phyloP scores from a whole-genome alignment of 37 sponge, comb jelly and placozoan genomes.

The Lycopodina hypogea region DNA sequence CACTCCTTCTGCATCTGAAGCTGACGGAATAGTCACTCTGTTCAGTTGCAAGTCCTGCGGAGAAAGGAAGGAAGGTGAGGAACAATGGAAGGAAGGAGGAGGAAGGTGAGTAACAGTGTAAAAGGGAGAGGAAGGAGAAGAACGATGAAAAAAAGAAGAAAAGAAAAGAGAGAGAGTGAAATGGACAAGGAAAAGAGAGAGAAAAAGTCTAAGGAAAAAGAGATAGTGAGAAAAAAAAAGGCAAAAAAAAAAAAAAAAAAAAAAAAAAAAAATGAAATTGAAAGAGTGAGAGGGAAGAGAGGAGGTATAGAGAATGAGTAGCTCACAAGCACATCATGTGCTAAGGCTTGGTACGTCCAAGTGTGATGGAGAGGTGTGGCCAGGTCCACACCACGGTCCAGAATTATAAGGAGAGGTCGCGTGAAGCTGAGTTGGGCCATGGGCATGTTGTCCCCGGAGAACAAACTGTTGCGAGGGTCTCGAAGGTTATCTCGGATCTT shows the following conservation, averaged over 20 bases:
- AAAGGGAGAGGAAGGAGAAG: too few species aligned
- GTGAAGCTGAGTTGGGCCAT: slow-evolving; percentile 81
- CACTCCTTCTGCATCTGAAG: not conserved
- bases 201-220: too few species aligned
- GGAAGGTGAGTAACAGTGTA: too few species aligned
- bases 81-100: too few species aligned
- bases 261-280: too few species aligned
- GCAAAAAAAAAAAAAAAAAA: too few species aligned
- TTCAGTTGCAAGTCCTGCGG: slow-evolving; percentile 79
- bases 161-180: too few species aligned
- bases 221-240: too few species aligned
- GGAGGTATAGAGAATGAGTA: not conserved
- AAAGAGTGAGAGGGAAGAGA: too few species aligned
- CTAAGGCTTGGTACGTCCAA: slow-evolving; percentile 98
- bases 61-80: too few species aligned
- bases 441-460: slow-evolving; percentile 67
- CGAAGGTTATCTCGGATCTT: slow-evolving; percentile 89
- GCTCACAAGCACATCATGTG: slow-evolving; percentile 85
- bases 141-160: too few species aligned
- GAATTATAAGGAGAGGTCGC: slow-evolving; percentile 89
- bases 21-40: slow-evolving; percentile 62
- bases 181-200: too few species aligned
- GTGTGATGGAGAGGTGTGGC: slow-evolving; percentile 97
- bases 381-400: slow-evolving; percentile 92
- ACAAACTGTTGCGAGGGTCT: slow-evolving; percentile 81